Base-by-base conservation (phyloP, 2,888 invertebrate species). In the Villa cingulata region DNA sequence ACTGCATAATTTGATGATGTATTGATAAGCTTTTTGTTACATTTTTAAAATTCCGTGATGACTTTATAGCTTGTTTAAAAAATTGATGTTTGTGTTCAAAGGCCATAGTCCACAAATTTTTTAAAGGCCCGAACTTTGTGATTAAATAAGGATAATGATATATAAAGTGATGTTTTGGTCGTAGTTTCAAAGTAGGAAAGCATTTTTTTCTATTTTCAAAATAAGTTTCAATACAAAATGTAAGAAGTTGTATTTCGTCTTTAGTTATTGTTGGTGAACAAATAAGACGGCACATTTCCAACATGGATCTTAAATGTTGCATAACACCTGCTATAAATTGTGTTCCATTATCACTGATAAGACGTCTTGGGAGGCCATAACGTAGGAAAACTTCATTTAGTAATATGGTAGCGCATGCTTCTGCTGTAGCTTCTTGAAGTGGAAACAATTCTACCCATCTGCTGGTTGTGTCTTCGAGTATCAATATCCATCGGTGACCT, bases 71-170 rank as follows among this genome's bases (percentile, higher is more conserved):
- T 49, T 47, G 51, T 52, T 58, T 59, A 40, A 57, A 58, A 48
- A 48, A 58, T 7, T 53, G 44, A 41, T 59, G 57, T 44, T 59
- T 59, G 34, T 55, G 55, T 51, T 59, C 58, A 47, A 59, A 60
- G 10, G 54, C 20, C 46, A 54, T 43, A 6, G 51, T 54, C 48
- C 52, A 54, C 1, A 54, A n/a, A 16, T 43, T 12, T 32, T 43
- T 52, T 34, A 54, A 36, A 7, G 52, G 52, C 5, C 52, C 48
- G 20, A 49, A 45, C 43, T 49, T 42, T 20, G 41, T 3, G 18
- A 52, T 49, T 10, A 54, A 20, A 29, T 49, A 43, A 15, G 52
- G 51, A 39, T 54, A 54, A 40, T 54, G 54, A 12, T 5, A 45
- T 14, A 54, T n/a, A 27, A 45, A 54, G 41, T 52, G 54, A 42